Percentiles rank a stretch among this genome's conserved stretches.
These are phyloP conservation scores for Ellobius talpinus DNA, from an alignment of 2,113 vertebrate genomes.

Conservation along the genomic window DNA sequence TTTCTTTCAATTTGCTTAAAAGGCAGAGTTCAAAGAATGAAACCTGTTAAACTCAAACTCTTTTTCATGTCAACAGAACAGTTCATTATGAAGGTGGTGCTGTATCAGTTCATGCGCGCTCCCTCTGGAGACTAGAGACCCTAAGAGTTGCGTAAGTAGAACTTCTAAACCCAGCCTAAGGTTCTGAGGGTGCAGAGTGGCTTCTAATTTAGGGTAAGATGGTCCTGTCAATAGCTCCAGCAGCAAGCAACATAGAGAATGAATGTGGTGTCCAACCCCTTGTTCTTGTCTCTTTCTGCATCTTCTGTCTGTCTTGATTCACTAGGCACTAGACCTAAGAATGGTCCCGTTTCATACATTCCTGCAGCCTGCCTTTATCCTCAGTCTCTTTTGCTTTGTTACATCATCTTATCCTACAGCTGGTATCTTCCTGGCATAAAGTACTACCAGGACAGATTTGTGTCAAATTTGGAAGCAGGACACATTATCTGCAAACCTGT, in stretches of 20 bases:
- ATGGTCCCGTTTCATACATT: background rate
- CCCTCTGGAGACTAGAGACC: slow-evolving; percentile 97
- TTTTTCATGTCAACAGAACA: slow-evolving; percentile 86
- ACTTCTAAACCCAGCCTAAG: rapidly evolving
- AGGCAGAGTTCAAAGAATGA: background rate
- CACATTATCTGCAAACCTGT: background rate
- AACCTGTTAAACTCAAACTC: background rate
- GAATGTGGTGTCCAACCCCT: background rate
- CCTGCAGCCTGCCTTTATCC: background rate
- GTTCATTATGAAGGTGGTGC: slow-evolving; percentile 98
- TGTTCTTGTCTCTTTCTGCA: background rate
- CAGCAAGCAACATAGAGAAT: background rate
- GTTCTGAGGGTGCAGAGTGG: rapidly evolving
- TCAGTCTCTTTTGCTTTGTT: background rate
- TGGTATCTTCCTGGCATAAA: background rate
- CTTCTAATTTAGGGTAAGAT: background rate
- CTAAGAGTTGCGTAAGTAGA: slow-evolving; percentile 96
- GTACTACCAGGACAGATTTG: background rate
- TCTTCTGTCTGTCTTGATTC: background rate
- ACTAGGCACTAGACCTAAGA: background rate
- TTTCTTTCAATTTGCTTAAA: background rate
- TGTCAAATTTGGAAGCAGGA: background rate
- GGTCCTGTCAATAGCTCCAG: no score
- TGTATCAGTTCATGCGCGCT: slow-evolving; percentile 95
- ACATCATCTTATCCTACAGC: background rate